Base-by-base conservation (phyloP, 1,140 invertebrate species). In the Tachypleus tridentatus region DNA sequence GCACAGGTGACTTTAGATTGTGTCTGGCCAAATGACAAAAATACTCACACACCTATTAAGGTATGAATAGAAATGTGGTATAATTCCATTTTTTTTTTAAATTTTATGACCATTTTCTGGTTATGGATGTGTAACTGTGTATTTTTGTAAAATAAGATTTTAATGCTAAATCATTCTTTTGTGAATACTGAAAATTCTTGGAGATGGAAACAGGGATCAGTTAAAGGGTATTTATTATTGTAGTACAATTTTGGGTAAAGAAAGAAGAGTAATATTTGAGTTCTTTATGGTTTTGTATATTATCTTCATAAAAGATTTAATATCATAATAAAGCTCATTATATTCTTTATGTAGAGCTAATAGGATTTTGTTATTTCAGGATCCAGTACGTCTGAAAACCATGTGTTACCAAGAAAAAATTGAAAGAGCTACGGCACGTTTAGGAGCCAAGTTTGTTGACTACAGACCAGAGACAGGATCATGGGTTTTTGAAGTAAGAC, bases 391-490 rank as follows among this genome's bases (percentile, higher is more conserved):
- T 69, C 75, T 98, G 2, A 75, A 82, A 5, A 81, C 83, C 54
- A 88, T 97, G 83, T 86, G 91, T 72, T 99, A 93, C 78, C 85
- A 91, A 72, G 87, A 85, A 9, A 93, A 91, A 73, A 75, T 99
- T 56, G 84, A 91, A 56, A 80, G 85, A 60, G 86, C 89, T 4
- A 93, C 92, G 64, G 83, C 85, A 58, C 93, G 91, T 73, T 85
- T 97, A 71, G 86, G 86, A 61, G 91, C 91, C 0, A 84, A 85
- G 60, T 98, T 99, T 74, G 84, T 97, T 10, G 95, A 98, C 73
- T 99, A 98, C 76, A 81, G 91, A 2, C 89, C 94, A 0, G 87
- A 92, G 74, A 97, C 91, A 54, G 97, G 97, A 6, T 94, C 92
- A 29, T 99, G 96, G 96, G 93, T 83, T 57, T 85, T 85, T 76